These are phyloP conservation scores for Drosophila acutilabella DNA, from an alignment of 2,888 invertebrate species.

Conservation along the genomic window DNA sequence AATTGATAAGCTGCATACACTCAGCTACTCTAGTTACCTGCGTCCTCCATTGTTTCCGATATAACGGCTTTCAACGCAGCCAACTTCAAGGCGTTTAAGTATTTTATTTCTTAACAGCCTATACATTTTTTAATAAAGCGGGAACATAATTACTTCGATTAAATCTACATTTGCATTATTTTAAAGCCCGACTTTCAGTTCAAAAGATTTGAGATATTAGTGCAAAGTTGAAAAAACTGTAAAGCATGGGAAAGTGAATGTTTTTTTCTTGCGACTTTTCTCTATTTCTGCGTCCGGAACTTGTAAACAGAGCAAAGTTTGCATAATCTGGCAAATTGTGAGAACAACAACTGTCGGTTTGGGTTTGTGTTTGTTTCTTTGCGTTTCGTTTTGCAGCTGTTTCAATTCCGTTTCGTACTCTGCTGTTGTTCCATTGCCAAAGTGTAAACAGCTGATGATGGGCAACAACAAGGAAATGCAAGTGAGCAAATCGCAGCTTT, in stretches of 20 bases:
- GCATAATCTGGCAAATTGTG: slow-evolving; percentile 30
- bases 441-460: slow-evolving; percentile 60
- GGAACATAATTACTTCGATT: too few relatives aligned
- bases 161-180: too few relatives aligned
- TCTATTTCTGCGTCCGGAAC: slow-evolving; percentile 1
- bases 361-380: too few relatives aligned
- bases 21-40: not conserved
- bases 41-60: not conserved
- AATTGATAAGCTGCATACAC: not conserved
- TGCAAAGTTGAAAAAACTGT: not conserved
- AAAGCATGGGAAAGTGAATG: slow-evolving; percentile 20
- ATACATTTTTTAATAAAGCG: too few relatives aligned
- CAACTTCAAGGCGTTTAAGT: not conserved
- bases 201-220: not conserved
- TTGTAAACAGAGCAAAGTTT: slow-evolving; percentile 33
- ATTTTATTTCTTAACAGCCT: not conserved
- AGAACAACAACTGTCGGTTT: slow-evolving; percentile 23
- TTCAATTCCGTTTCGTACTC: slow-evolving; percentile 57
- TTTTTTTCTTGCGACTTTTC: not conserved
- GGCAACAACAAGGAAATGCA: slow-evolving; percentile 60
- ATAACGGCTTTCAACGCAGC: not conserved
- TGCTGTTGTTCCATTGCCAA: slow-evolving; percentile 48
- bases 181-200: not conserved
- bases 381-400: slow-evolving; percentile 42
- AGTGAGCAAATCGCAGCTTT: slow-evolving; percentile 63